Conservation (phyloP, 2,888 invertebrate species). For the Margaritifera margaritifera region DNA sequence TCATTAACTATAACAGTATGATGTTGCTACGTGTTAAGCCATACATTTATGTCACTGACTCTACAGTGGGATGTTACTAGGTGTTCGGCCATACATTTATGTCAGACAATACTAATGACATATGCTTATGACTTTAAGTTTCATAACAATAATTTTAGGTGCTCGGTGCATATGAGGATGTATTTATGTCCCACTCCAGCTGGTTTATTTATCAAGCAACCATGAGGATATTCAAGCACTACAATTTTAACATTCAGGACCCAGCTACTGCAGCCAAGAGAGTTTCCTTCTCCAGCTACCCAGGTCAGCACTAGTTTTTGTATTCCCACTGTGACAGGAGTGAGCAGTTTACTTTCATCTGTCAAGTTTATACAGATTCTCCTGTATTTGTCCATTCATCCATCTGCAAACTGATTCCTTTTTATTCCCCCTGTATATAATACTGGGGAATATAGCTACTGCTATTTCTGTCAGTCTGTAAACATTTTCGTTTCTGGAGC, state of each 20-base stretch:
- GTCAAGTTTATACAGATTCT: no score
- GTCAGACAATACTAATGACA: neutral
- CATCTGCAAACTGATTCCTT: no score
- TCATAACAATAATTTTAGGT: constrained; percentile 45
- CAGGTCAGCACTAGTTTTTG: constrained; percentile 47
- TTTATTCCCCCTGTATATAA: no score
- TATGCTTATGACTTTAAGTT: neutral
- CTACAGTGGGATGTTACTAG: neutral
- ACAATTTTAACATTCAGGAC: constrained; percentile 65
- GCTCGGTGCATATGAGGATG: constrained; percentile 66
- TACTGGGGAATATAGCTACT: no score
- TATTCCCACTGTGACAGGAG: no score
- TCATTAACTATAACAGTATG: no score
- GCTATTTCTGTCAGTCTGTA: no score
- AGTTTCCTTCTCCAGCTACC: constrained; percentile 69
- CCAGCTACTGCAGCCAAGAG: constrained; percentile 48
- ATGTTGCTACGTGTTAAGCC: no score
- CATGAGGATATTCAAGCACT: constrained; percentile 69
- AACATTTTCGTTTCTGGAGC: no score
- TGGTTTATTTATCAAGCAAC: constrained; percentile 70
- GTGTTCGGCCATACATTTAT: neutral
- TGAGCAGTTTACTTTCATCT: no score
- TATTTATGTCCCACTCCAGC: constrained; percentile 70
- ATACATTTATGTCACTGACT: neutral
- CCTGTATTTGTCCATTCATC: no score